These are phyloP conservation scores for Nephrotoma guestfalica DNA, from an alignment of 2,888 invertebrate genomes.

Conservation along the genomic window DNA sequence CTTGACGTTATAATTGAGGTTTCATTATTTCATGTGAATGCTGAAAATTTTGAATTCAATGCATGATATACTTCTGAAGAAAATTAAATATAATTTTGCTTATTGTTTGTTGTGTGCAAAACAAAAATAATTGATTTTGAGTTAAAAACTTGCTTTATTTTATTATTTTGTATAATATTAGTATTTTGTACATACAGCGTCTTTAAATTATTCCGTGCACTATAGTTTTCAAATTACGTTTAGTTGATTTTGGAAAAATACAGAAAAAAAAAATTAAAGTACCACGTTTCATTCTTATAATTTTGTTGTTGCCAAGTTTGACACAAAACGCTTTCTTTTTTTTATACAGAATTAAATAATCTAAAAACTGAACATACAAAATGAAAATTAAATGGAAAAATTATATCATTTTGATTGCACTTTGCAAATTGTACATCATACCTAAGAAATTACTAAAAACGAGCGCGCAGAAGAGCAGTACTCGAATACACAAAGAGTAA, in stretches of 20 bases:
- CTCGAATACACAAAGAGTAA: not conserved
- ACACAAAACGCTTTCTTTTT: not conserved
- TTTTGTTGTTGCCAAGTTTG: not conserved
- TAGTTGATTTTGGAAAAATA: too few relatives aligned
- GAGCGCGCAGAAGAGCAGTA: not conserved
- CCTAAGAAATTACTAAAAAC: not conserved
- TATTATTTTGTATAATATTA: too few relatives aligned
- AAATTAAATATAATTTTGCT: not conserved
- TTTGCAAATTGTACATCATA: not conserved
- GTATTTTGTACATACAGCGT: not conserved
- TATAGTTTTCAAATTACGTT: not conserved
- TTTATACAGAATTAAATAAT: not conserved
- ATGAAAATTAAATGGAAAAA: not conserved
- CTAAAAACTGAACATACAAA: not conserved
- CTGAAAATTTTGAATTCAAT: not conserved
- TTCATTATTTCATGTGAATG: not conserved
- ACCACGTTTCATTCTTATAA: not conserved
- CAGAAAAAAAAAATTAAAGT: not conserved
- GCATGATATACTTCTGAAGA: not conserved
- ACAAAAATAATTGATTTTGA: not conserved
- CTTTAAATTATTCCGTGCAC: not conserved
- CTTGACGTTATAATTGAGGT: not conserved
- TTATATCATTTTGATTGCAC: not conserved
- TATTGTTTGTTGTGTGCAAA: not conserved
- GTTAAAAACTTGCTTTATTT: not conserved